phyloP scores from a whole-genome alignment of 2,888 invertebrate genomes.

The Pycnomerus fuliginosus region DNA sequence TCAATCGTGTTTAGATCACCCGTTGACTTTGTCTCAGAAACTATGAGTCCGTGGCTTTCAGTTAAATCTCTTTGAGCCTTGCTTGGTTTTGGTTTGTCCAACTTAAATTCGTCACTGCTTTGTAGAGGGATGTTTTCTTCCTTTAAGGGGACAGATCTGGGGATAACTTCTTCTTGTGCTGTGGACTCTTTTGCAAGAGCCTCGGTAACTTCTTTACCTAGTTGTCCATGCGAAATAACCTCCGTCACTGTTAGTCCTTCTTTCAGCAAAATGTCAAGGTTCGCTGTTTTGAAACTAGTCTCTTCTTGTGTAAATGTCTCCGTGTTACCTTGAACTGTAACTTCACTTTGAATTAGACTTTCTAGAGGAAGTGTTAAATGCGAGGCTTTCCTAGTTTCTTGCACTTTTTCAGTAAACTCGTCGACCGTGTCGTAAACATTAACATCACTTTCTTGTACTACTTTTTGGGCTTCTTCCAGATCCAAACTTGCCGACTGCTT shows the following conservation, averaged over 20 bases:
- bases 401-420: slow-evolving; percentile 28
- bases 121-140: slow-evolving; percentile 48
- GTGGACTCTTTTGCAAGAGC: slow-evolving; percentile 52
- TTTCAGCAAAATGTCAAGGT: slow-evolving; percentile 40
- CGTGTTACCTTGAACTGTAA: slow-evolving; percentile 27
- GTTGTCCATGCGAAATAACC: slow-evolving; percentile 45
- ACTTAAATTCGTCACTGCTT: slow-evolving; percentile 42
- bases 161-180: slow-evolving; percentile 52
- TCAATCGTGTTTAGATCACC: slow-evolving; percentile 55
- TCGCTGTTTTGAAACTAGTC: slow-evolving; percentile 40
- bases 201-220: slow-evolving; percentile 49
- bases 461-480: slow-evolving; percentile 9
- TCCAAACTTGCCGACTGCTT: slow-evolving; percentile 11
- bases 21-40: slow-evolving; percentile 54
- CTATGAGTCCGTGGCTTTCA: slow-evolving; percentile 53
- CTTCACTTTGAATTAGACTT: slow-evolving; percentile 36
- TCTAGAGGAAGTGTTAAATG: slow-evolving; percentile 28
- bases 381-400: slow-evolving; percentile 29
- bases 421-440: slow-evolving; percentile 15
- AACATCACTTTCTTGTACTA: slow-evolving; percentile 11
- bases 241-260: slow-evolving; percentile 51
- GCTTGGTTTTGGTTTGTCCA: slow-evolving; percentile 35
- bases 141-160: slow-evolving; percentile 51
- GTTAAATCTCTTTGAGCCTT: slow-evolving; percentile 34
- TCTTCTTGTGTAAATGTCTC: slow-evolving; percentile 34